phyloP scores from a whole-genome alignment of 2,888 invertebrate genomes.

The Aporophyla lueneburgensis region DNA sequence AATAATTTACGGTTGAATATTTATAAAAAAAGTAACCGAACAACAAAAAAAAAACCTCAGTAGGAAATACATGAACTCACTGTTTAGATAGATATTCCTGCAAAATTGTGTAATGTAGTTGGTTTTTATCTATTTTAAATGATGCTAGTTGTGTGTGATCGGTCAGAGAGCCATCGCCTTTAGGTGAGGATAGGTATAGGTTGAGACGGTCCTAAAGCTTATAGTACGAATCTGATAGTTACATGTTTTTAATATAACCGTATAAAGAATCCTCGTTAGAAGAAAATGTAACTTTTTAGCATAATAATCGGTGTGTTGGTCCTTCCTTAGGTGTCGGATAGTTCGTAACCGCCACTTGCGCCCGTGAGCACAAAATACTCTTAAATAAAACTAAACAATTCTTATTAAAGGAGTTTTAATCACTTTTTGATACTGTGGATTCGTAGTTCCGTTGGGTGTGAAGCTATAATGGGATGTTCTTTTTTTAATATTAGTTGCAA shows the following conservation, averaged over 20 bases:
- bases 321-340: constrained; percentile 73
- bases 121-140: constrained; percentile 86
- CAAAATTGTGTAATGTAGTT: constrained; percentile 83
- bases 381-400: constrained; percentile 63
- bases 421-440: constrained; percentile 83
- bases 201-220: constrained; percentile 85
- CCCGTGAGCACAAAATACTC: constrained; percentile 87
- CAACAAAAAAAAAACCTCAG: constrained; percentile 73
- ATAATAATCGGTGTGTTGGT: constrained; percentile 82
- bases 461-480: constrained; percentile 73
- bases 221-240: constrained; percentile 85
- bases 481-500: constrained; percentile 85
- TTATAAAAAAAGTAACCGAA: constrained; percentile 80
- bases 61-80: constrained; percentile 81
- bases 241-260: constrained; percentile 80
- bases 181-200: constrained; percentile 79
- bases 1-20: constrained; percentile 89
- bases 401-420: constrained; percentile 78
- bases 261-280: constrained; percentile 83
- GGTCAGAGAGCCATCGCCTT: constrained; percentile 75
- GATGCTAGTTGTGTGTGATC: constrained; percentile 86
- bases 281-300: constrained; percentile 82
- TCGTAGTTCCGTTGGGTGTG: constrained; percentile 73
- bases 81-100: constrained; percentile 85
- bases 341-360: constrained; percentile 68